Percentiles rank a stretch among this genome's conserved stretches.
phyloP scores from a whole-genome alignment of 2,113 vertebrate genomes.

The Urocitellus parryii region DNA sequence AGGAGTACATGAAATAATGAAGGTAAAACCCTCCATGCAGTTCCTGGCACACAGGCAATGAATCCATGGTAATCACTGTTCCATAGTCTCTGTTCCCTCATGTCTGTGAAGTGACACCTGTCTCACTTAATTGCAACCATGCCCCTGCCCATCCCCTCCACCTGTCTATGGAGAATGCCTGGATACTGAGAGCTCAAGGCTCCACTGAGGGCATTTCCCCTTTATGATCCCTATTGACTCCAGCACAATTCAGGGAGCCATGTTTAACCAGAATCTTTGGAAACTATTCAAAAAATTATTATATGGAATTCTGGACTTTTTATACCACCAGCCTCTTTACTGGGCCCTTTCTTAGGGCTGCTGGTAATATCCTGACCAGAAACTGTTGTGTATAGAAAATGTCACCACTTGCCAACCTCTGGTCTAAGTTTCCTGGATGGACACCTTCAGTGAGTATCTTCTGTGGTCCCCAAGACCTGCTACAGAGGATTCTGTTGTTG shows the following conservation, averaged over 20 bases:
- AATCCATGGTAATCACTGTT: background rate
- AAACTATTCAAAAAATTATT: background rate
- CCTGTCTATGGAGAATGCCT: background rate
- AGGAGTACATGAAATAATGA: constrained; percentile 39
- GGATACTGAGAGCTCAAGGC: background rate
- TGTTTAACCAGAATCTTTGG: background rate
- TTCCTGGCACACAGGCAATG: background rate
- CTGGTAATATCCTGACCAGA: background rate
- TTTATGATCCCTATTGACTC: background rate
- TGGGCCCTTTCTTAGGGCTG: background rate
- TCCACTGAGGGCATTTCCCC: background rate
- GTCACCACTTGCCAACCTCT: background rate
- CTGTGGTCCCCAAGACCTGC: background rate
- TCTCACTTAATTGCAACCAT: background rate
- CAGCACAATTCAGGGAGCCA: background rate
- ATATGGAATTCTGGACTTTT: background rate
- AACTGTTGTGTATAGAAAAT: background rate
- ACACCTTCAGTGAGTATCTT: background rate
- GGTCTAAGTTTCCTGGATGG: background rate
- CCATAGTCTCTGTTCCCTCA: background rate
- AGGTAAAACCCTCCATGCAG: background rate
- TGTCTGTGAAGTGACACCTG: background rate
- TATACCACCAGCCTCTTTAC: background rate
- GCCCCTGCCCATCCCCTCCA: background rate
- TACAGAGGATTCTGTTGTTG: background rate